A percentile compares a stretch with the other conserved stretches of the same genome.
Evolutionary conservation across 2,888 invertebrate species (phyloP).

Genomic region (Sarcophaga variegata): DNA sequence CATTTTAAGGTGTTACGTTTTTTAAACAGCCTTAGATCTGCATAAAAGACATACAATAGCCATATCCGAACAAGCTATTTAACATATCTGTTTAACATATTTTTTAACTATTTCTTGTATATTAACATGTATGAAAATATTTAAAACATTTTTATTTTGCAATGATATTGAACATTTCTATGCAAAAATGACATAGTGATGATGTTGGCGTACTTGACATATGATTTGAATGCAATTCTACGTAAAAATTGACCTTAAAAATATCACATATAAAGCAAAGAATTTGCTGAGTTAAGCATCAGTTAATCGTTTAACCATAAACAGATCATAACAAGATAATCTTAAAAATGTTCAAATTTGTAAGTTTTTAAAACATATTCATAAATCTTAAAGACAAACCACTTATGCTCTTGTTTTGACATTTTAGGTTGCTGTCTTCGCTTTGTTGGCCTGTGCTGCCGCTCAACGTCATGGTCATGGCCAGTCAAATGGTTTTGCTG

Average conservation of each 20-base stretch:
- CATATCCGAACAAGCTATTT: too few relatives aligned
- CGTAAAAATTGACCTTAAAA: background rate
- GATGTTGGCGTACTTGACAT: too few relatives aligned
- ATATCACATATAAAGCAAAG: conserved; percentile 12
- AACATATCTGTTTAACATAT: too few relatives aligned
- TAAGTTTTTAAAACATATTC: background rate
- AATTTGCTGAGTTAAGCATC: background rate
- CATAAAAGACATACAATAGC: too few relatives aligned
- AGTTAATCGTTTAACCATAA: background rate
- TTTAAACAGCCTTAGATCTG: too few relatives aligned
- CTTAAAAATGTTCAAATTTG: conserved; percentile 10
- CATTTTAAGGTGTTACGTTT: too few relatives aligned
- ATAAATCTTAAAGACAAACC: background rate
- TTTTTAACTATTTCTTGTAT: too few relatives aligned
- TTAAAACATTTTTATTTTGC: too few relatives aligned
- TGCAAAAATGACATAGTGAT: too few relatives aligned
- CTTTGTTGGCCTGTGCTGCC: conserved; percentile 43
- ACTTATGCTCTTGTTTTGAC: background rate
- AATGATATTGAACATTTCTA: too few relatives aligned
- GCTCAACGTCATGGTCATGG: conserved; percentile 13
- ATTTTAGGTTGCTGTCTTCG: conserved; percentile 33
- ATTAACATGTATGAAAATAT: too few relatives aligned
- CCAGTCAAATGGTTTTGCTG: background rate
- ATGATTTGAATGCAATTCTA: background rate
- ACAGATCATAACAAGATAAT: background rate